Conservation (phyloP, 2,113 vertebrate genomes). For the Manacus vitellinus region DNA sequence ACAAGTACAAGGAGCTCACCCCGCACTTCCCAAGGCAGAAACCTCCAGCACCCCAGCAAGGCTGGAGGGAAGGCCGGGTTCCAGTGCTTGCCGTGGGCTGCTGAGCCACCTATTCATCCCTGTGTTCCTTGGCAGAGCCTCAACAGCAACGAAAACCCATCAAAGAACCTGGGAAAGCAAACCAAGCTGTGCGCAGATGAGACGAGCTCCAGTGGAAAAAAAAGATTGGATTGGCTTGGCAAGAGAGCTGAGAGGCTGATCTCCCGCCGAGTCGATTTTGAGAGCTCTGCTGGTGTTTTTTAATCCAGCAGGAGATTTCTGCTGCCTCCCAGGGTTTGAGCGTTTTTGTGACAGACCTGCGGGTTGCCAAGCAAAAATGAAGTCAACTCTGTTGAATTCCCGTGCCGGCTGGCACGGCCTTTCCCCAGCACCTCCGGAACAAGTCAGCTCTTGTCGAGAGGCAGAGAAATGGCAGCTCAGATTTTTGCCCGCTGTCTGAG, state of each 20-base stretch:
- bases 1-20: neutral
- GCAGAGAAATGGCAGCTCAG: neutral
- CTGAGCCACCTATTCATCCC: slow-evolving; percentile 49
- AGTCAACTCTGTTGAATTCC: neutral
- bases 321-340: neutral
- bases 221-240: slow-evolving; percentile 7
- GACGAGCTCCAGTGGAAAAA: neutral
- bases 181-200: neutral
- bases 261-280: neutral
- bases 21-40: neutral
- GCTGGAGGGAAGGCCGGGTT: neutral
- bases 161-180: slow-evolving; percentile 40
- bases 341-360: neutral
- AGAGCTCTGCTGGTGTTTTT: slow-evolving; percentile 26
- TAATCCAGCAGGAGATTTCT: slow-evolving; percentile 46
- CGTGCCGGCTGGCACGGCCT: neutral
- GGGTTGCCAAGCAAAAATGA: slow-evolving; percentile 16
- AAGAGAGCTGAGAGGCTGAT: neutral
- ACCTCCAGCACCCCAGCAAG: neutral
- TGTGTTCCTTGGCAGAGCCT: neutral
- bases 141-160: slow-evolving; percentile 10
- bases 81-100: neutral
- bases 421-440: neutral
- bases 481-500: neutral
- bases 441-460: neutral